Evolutionary conservation across 2,113 vertebrate genomes (phyloP).

Genomic region (Gorilla gorilla): DNA sequence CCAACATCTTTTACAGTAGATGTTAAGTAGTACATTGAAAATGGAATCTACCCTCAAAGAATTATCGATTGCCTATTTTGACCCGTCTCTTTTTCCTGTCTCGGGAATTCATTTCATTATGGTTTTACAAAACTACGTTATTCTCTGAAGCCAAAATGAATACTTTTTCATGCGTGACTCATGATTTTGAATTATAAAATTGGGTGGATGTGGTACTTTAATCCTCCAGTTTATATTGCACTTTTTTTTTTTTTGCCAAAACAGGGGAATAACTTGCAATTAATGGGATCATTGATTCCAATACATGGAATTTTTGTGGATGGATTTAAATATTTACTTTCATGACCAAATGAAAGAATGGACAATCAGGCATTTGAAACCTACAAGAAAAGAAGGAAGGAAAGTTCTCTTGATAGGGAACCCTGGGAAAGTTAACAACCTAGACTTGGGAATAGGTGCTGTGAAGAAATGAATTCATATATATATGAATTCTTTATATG

Average conservation of each 20-base stretch:
- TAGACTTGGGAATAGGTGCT: neutral
- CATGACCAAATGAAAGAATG: neutral
- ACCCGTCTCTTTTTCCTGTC: neutral
- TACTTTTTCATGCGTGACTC: neutral
- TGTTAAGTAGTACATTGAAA: conserved; percentile 2
- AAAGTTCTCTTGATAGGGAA: neutral
- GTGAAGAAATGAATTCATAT: conserved; percentile 3
- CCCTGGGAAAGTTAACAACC: neutral
- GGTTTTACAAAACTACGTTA: conserved; percentile 1
- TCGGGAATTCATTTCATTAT: neutral
- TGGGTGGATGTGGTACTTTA: neutral
- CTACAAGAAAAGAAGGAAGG: neutral
- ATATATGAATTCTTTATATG: neutral
- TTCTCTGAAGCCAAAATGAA: neutral
- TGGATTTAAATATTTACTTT: conserved; percentile 12
- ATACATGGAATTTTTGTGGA: neutral
- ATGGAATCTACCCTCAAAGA: neutral
- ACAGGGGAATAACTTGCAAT: neutral
- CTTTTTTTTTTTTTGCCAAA: neutral
- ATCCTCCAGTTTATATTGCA: neutral
- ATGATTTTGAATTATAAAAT: neutral
- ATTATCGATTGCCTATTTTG: neutral
- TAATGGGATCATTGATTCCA: neutral
- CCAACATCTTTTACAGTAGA: neutral
- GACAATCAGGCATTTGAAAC: neutral